Percentiles rank a stretch among this genome's conserved stretches.
Conservation (phyloP, 2,888 invertebrate species). For the Caenorhabditis drosophilae region DNA sequence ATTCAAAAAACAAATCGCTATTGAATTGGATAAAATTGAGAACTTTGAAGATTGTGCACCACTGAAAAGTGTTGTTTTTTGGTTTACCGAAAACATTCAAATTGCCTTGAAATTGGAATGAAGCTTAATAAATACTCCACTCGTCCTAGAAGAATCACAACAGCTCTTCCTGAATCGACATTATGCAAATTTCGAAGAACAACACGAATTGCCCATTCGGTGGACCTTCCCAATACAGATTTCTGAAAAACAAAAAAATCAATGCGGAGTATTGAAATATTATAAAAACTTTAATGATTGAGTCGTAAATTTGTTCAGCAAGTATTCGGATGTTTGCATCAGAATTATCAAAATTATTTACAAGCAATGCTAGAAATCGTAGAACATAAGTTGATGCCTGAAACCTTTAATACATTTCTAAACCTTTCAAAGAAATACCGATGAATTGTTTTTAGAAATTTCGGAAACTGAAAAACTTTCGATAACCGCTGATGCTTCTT, state of each 20-base stretch:
- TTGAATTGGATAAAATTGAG: neutral
- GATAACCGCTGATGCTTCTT: neutral
- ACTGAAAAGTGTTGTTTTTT: neutral
- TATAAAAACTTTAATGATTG: slow-evolving; percentile 22
- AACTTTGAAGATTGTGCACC: neutral
- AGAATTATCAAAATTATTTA: slow-evolving; percentile 13
- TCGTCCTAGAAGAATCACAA: neutral
- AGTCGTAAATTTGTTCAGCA: slow-evolving; percentile 23
- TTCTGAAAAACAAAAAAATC: no score
- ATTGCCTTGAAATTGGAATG: neutral
- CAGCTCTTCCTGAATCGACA: neutral
- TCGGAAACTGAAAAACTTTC: neutral
- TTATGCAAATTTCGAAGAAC: neutral
- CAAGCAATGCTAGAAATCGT: slow-evolving; percentile 6
- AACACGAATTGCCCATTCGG: neutral
- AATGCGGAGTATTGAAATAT: no score
- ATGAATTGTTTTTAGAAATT: neutral
- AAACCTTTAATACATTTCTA: neutral
- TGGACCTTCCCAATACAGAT: neutral
- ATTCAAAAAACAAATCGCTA: neutral
- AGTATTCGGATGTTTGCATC: slow-evolving; percentile 24
- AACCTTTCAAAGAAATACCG: neutral
- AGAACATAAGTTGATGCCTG: neutral
- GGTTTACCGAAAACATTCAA: no score
- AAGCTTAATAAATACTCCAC: neutral